These are phyloP conservation scores for Motacilla tschutschensis DNA, from an alignment of 2,113 vertebrate species.

Conservation along the genomic window DNA sequence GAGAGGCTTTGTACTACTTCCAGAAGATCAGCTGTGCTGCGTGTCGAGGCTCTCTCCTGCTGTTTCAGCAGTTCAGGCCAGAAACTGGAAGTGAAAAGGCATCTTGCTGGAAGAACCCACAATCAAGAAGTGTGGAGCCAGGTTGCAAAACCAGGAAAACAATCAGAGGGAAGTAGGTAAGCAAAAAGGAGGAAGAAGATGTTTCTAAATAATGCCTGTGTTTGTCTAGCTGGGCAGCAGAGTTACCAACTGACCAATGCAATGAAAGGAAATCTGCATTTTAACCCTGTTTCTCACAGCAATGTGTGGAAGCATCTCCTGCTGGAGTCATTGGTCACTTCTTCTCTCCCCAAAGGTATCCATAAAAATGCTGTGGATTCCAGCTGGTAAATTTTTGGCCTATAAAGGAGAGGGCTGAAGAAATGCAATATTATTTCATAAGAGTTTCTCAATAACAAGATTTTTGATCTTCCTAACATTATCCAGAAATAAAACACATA, in stretches of 20 bases:
- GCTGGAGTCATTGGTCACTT: not conserved
- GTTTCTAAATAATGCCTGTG: not conserved
- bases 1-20: not conserved
- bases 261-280: not conserved
- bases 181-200: slow-evolving; percentile 34
- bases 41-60: not conserved
- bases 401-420: not conserved
- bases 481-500: slow-evolving; percentile 36
- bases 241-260: not conserved
- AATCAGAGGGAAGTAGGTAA: slow-evolving; percentile 28
- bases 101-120: not conserved
- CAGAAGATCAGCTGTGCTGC: not conserved
- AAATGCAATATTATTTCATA: not conserved
- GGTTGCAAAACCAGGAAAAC: slow-evolving; percentile 17
- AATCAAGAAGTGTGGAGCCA: slow-evolving; percentile 2
- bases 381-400: not conserved
- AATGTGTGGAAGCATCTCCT: not conserved
- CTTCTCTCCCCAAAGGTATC: not conserved
- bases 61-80: slow-evolving; percentile 2
- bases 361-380: not conserved
- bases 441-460: slow-evolving; percentile 19
- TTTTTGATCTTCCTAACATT: slow-evolving; percentile 21
- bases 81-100: slow-evolving; percentile 46
- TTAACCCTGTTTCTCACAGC: not conserved
- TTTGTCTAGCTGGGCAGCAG: not conserved